phyloP scores from a whole-genome alignment of 2,888 invertebrate genomes.

The Odontothrips loti region DNA sequence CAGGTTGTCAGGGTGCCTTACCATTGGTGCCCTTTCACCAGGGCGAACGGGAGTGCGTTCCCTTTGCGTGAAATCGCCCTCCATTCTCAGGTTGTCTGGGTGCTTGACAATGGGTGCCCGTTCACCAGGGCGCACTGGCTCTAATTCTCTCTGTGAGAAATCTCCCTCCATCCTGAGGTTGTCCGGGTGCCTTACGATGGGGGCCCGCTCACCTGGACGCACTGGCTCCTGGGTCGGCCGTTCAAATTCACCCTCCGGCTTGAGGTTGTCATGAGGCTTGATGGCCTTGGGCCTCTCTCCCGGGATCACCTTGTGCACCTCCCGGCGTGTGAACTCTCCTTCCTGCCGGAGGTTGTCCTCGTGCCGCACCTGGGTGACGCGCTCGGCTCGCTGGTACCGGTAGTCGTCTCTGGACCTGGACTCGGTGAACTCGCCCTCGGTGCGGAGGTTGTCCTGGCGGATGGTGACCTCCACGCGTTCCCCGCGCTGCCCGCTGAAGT shows the following conservation, averaged over 20 bases:
- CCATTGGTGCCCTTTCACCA: slow-evolving; percentile 46
- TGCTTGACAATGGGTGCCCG: slow-evolving; percentile 40
- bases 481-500: slow-evolving; percentile 62
- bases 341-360: slow-evolving; percentile 42
- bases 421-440: slow-evolving; percentile 31
- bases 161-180: slow-evolving; percentile 53
- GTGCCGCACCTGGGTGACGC: slow-evolving; percentile 44
- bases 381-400: slow-evolving; percentile 43
- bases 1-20: slow-evolving; percentile 51
- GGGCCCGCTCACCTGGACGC: slow-evolving; percentile 43
- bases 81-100: slow-evolving; percentile 41
- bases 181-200: slow-evolving; percentile 37
- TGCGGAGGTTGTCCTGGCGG: slow-evolving; percentile 48
- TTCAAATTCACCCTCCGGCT: slow-evolving; percentile 60
- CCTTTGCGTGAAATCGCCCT: slow-evolving; percentile 42
- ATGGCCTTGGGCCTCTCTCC: slow-evolving; percentile 45
- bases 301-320: slow-evolving; percentile 49
- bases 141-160: slow-evolving; percentile 49
- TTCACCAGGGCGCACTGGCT: slow-evolving; percentile 43
- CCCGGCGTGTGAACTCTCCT: slow-evolving; percentile 50
- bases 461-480: slow-evolving; percentile 51
- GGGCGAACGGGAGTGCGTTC: slow-evolving; percentile 45
- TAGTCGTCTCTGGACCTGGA: slow-evolving; percentile 40
- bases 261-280: slow-evolving; percentile 57
- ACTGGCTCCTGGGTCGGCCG: slow-evolving; percentile 46